phyloP scores from a whole-genome alignment of 2,113 vertebrate genomes.

The Eptesicus fuscus region DNA sequence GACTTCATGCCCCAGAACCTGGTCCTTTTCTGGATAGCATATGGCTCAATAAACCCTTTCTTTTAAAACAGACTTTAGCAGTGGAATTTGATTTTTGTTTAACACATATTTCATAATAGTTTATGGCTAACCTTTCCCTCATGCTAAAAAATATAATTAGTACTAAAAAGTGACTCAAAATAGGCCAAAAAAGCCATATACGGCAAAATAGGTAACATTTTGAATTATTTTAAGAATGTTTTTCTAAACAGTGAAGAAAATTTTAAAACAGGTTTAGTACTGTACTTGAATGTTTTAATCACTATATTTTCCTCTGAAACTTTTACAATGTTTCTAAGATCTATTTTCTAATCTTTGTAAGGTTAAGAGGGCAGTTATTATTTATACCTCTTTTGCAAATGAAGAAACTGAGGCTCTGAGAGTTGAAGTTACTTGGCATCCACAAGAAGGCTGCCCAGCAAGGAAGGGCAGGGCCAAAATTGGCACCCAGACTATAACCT shows the following conservation, averaged over 20 bases:
- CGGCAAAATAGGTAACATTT: constrained; percentile 5
- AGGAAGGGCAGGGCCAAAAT: background rate
- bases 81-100: background rate
- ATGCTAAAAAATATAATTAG: constrained; percentile 6
- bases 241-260: constrained; percentile 1
- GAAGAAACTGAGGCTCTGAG: background rate
- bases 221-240: constrained; percentile 18
- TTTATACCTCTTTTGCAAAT: background rate
- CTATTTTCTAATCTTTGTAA: constrained; percentile 9
- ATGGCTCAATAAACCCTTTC: background rate
- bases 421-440: background rate
- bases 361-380: background rate
- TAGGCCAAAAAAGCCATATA: background rate
- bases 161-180: constrained; percentile 23
- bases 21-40: background rate
- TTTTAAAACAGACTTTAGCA: background rate
- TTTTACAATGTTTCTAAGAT: background rate
- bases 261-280: background rate
- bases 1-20: background rate
- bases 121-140: constrained; percentile 1
- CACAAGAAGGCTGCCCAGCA: background rate
- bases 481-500: background rate
- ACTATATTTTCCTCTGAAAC: constrained; percentile 7
- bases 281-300: constrained; percentile 1
- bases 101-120: background rate